Conservation (phyloP, 2,797 vertebrate genomes). For the Micrastur ruficollis region DNA sequence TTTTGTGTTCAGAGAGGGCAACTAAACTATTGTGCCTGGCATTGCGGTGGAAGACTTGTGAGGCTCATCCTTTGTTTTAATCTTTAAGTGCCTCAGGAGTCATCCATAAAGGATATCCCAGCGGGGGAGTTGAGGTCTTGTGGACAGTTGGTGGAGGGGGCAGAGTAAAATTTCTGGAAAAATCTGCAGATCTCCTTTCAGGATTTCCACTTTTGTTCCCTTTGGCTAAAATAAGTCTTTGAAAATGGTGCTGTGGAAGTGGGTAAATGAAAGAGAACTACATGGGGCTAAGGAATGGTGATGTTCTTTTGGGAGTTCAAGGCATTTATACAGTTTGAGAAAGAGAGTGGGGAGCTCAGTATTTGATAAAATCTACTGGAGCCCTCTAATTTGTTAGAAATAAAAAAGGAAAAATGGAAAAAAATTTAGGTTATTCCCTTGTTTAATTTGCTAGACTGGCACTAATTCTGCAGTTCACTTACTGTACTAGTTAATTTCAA, state of each 20-base stretch:
- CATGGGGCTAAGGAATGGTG: conserved; percentile 62
- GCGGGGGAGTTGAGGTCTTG: conserved; percentile 17
- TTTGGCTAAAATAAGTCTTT: conserved; percentile 70
- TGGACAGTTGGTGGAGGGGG: conserved; percentile 62
- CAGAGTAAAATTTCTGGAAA: conserved; percentile 62
- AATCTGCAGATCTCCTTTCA: conserved; percentile 65
- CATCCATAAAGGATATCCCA: conserved; percentile 56
- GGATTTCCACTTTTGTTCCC: conserved; percentile 71
- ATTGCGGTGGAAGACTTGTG: not conserved
- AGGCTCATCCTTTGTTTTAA: conserved; percentile 52
- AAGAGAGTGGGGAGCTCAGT: conserved; percentile 51
- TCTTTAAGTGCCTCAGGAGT: conserved; percentile 61
- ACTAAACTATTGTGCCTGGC: conserved; percentile 34
- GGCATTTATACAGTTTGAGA: conserved; percentile 64
- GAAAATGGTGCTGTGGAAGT: conserved; percentile 70
- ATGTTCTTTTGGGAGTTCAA: conserved; percentile 70
- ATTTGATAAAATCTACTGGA: conserved; percentile 68
- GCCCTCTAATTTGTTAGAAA: conserved; percentile 67
- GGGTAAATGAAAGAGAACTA: conserved; percentile 70
- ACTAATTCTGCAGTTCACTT: conserved; percentile 64
- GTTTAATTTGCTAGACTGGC: conserved; percentile 67
- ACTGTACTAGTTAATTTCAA: conserved; percentile 65
- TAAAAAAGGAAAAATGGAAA: conserved; percentile 44
- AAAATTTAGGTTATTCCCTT: conserved; percentile 70
- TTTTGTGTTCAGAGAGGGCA: conserved; percentile 15